Evolutionary conservation across 1,140 invertebrate species (phyloP).

Genomic region (Liolophura sinensis): DNA sequence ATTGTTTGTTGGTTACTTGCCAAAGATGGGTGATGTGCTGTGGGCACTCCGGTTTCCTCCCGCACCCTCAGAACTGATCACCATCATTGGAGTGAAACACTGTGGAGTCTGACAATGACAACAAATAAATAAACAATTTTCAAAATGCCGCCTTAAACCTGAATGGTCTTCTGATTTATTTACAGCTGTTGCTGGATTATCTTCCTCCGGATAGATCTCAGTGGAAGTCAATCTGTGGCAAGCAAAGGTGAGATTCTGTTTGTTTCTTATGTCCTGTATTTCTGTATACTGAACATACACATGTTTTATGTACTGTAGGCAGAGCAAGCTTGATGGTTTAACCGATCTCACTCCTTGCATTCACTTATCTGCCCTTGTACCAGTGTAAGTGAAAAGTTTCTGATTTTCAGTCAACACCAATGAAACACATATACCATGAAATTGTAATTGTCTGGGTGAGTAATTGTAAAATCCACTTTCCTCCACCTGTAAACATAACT

Average conservation of each 20-base stretch:
- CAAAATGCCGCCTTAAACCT: neutral
- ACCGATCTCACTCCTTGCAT: neutral
- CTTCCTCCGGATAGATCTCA: slow-evolving; percentile 30
- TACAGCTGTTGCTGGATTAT: slow-evolving; percentile 43
- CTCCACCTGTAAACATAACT: no score
- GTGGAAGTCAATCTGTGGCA: slow-evolving; percentile 31
- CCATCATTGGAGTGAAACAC: neutral
- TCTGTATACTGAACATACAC: neutral
- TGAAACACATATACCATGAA: no score
- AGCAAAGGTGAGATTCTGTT: slow-evolving; percentile 30
- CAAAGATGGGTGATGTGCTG: no score
- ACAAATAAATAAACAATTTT: neutral
- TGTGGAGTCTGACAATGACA: neutral
- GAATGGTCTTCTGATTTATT: slow-evolving; percentile 6
- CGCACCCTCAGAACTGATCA: neutral
- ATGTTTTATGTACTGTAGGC: neutral
- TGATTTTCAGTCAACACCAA: no score
- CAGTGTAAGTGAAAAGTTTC: no score
- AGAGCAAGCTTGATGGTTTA: neutral
- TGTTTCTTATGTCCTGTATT: neutral
- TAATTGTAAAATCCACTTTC: no score
- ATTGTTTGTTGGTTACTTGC: no score
- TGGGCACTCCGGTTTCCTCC: no score
- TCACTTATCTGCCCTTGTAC: neutral
- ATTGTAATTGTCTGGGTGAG: no score